phyloP scores from a whole-genome alignment of 2,797 vertebrate genomes.

The Simalia tracyae region DNA sequence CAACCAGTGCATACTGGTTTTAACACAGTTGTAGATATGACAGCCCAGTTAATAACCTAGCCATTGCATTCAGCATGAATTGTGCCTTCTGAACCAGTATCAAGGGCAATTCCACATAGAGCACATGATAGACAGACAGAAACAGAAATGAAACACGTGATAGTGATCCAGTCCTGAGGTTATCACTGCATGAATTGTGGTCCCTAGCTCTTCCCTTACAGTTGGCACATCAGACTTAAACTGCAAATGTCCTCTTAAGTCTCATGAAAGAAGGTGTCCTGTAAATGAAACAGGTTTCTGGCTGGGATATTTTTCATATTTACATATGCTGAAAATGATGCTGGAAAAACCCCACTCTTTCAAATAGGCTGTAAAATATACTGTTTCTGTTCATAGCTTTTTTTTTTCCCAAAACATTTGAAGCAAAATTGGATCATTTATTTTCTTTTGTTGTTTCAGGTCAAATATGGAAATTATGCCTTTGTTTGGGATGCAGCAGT shows the following conservation, averaged over 20 bases:
- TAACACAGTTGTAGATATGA: not conserved
- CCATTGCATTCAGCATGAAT: not conserved
- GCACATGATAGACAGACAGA: not conserved
- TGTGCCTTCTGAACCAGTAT: not conserved
- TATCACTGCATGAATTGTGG: not conserved
- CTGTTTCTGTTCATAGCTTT: not conserved
- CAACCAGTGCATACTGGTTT: not conserved
- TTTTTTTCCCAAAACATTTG: not conserved
- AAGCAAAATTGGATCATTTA: not conserved
- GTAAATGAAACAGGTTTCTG: not conserved
- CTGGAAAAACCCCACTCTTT: not conserved
- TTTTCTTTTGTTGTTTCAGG: slow-evolving; percentile 73
- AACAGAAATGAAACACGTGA: not conserved
- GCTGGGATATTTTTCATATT: not conserved
- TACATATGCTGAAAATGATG: not conserved
- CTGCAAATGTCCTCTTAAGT: not conserved
- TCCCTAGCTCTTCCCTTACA: not conserved
- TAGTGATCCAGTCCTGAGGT: no score
- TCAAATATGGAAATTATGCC: slow-evolving; percentile 93
- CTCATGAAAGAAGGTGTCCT: not conserved
- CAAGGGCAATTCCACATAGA: not conserved
- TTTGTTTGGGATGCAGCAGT: slow-evolving; percentile 98
- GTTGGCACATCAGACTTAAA: not conserved
- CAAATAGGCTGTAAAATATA: not conserved
- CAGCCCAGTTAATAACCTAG: not conserved